phyloP scores from a whole-genome alignment of 2,113 vertebrate species.

The Sigmodon hispidus region DNA sequence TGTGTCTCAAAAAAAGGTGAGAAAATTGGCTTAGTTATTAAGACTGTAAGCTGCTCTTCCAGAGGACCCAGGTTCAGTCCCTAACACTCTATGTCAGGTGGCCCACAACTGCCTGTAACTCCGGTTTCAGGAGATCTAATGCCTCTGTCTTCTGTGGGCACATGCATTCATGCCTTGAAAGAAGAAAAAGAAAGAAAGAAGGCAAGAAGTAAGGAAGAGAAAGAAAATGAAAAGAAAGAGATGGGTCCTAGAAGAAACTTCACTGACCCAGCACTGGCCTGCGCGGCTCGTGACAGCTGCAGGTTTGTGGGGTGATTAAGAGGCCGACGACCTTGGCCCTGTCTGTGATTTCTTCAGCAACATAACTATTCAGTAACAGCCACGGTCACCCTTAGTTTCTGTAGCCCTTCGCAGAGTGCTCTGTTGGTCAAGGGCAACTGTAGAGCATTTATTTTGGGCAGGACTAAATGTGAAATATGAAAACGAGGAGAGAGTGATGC shows the following conservation, averaged over 20 bases:
- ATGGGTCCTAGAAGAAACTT: neutral
- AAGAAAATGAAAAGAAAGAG: neutral
- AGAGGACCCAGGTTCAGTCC: neutral
- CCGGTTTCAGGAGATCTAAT: neutral
- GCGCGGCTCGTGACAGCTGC: neutral
- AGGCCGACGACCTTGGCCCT: neutral
- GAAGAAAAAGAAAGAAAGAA: neutral
- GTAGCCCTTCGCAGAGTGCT: neutral
- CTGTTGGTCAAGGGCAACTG: neutral
- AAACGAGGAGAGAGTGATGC: constrained; percentile 36
- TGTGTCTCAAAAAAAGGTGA: neutral
- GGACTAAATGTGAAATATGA: neutral
- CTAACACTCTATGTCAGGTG: neutral
- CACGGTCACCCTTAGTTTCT: neutral
- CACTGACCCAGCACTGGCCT: neutral
- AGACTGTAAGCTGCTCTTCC: neutral
- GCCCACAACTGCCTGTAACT: neutral
- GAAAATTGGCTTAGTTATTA: neutral
- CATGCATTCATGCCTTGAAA: neutral
- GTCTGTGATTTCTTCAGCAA: neutral
- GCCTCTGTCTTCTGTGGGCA: neutral
- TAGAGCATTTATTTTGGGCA: neutral
- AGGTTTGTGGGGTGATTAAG: neutral
- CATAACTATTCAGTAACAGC: neutral
- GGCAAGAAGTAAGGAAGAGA: neutral